Percentiles rank a stretch among this genome's conserved stretches.
phyloP scores from a whole-genome alignment of 2,113 vertebrate species.

The Haemorhous mexicanus region DNA sequence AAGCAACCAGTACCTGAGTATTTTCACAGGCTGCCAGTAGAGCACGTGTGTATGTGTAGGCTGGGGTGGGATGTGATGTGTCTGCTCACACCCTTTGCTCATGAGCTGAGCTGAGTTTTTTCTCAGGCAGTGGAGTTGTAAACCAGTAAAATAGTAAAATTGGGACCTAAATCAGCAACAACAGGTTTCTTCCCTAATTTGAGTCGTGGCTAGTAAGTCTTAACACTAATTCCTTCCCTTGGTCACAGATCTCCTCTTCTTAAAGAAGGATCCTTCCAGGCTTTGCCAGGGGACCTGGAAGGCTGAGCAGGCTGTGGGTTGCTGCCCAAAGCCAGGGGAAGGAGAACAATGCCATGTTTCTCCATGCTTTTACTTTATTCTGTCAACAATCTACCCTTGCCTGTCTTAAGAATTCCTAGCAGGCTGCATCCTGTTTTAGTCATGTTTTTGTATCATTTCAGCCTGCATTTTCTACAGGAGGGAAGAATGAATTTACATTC shows the following conservation, averaged over 20 bases:
- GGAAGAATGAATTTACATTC: slow-evolving; percentile 5
- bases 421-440: not conserved
- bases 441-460: not conserved
- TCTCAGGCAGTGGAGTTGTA: not conserved
- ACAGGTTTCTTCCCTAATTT: not conserved
- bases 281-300: not conserved
- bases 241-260: not conserved
- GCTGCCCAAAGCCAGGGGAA: not conserved
- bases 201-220: not conserved
- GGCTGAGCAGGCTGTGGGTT: not conserved
- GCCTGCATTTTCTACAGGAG: not conserved
- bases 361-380: slow-evolving; percentile 23
- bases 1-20: not conserved
- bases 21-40: not conserved
- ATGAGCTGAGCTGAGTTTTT: not conserved
- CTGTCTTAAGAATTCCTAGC: not conserved
- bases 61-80: not conserved
- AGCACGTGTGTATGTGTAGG: not conserved
- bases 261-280: not conserved
- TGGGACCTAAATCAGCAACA: not conserved
- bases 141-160: not conserved
- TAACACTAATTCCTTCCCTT: slow-evolving; percentile 37
- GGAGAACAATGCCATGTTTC: not conserved
- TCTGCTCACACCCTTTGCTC: not conserved
- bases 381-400: not conserved